These are phyloP conservation scores for Arenicola marina DNA, from an alignment of 2,888 invertebrate genomes.

Conservation along the genomic window DNA sequence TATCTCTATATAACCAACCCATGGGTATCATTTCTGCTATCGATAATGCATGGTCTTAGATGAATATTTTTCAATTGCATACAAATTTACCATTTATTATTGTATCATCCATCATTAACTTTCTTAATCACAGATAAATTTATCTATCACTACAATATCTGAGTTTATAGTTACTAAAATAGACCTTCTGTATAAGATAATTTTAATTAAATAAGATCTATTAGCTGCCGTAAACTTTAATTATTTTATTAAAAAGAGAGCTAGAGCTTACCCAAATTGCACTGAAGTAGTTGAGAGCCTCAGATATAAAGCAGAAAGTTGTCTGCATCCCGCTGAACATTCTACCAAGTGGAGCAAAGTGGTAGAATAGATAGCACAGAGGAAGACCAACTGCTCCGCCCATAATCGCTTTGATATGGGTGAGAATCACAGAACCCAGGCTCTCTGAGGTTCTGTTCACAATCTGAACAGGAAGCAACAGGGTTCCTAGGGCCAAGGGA, in stretches of 20 bases:
- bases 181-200: too few relatives aligned
- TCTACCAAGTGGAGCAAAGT: conserved; percentile 69
- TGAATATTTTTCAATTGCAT: too few relatives aligned
- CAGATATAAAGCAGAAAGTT: conserved; percentile 44
- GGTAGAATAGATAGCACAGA: conserved; percentile 71
- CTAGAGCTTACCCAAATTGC: conserved; percentile 53
- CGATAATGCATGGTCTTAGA: too few relatives aligned
- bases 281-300: conserved; percentile 54
- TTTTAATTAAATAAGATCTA: too few relatives aligned
- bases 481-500: conserved; percentile 62
- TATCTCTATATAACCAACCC: too few relatives aligned
- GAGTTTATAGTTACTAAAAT: too few relatives aligned
- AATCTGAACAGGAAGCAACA: conserved; percentile 67
- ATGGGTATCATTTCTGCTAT: too few relatives aligned
- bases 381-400: conserved; percentile 61
- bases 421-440: conserved; percentile 73
- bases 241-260: not conserved
- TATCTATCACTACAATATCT: too few relatives aligned
- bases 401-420: conserved; percentile 70
- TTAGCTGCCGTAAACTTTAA: not conserved
- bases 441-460: conserved; percentile 77
- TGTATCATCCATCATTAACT: too few relatives aligned
- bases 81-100: too few relatives aligned
- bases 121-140: too few relatives aligned
- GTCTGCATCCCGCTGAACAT: conserved; percentile 39